Conservation (phyloP, 2,113 vertebrate genomes). For the Dicerorhinus sumatrensis region DNA sequence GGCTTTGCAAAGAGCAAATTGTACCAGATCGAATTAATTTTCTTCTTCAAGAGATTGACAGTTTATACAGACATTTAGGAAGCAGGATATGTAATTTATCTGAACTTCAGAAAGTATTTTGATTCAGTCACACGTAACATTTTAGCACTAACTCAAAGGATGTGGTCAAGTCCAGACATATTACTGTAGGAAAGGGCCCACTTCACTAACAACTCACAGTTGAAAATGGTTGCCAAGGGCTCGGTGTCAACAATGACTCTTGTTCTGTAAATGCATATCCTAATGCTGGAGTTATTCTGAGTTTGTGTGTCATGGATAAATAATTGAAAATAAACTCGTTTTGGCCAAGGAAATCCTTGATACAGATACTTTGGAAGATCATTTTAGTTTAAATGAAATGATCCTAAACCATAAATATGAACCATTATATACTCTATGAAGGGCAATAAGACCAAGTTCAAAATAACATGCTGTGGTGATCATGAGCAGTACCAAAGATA, state of each 20-base stretch:
- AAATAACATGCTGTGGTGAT: background rate
- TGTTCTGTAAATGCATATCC: background rate
- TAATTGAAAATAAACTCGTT: conserved; percentile 38
- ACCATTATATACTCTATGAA: background rate
- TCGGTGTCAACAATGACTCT: background rate
- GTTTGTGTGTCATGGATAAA: background rate
- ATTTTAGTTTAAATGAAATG: conserved; percentile 14
- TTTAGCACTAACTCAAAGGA: conserved; percentile 41
- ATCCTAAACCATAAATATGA: conserved; percentile 38
- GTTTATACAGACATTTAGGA: conserved; percentile 73
- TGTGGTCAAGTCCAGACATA: background rate
- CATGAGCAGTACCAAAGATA: background rate
- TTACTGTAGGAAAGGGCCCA: background rate
- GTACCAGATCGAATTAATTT: conserved; percentile 78
- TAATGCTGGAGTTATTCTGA: background rate
- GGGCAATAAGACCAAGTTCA: background rate
- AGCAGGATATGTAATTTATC: conserved; percentile 74
- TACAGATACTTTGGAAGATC: background rate
- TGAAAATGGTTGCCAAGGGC: background rate
- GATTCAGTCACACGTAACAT: background rate
- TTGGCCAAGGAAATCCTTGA: conserved; percentile 18
- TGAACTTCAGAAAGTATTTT: conserved; percentile 72
- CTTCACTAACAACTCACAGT: background rate
- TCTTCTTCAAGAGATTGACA: conserved; percentile 74
- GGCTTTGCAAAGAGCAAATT: conserved; percentile 81